Percentiles rank a stretch among this genome's conserved stretches.
Evolutionary conservation across 64 coral and sea anemone genomes (phyloP).

Genomic region (Cladopsammia gracilis): DNA sequence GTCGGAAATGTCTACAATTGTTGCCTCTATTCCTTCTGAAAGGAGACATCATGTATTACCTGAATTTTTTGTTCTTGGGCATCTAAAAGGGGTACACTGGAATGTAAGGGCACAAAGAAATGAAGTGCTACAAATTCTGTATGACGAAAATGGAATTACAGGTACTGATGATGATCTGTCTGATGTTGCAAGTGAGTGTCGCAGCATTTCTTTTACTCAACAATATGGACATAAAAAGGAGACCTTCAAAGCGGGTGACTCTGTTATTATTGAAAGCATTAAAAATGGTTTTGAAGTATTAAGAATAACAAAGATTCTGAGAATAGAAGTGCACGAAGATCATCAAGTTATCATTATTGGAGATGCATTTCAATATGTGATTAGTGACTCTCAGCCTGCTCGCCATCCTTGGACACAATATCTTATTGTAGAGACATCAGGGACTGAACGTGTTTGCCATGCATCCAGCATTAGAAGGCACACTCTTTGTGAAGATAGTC

Average conservation of each 20-base stretch:
- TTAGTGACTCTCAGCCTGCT: background rate
- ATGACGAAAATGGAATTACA: background rate
- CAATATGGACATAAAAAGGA: background rate
- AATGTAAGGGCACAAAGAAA: slow-evolving; percentile 4
- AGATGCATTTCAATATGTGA: slow-evolving; percentile 16
- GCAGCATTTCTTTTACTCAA: background rate
- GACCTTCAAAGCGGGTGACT: slow-evolving; percentile 1
- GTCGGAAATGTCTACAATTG: background rate
- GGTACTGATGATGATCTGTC: background rate
- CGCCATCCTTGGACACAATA: background rate
- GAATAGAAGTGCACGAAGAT: background rate
- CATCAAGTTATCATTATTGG: background rate
- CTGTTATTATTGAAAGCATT: background rate
- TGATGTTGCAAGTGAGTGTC: slow-evolving; percentile 9
- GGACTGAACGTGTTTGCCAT: background rate
- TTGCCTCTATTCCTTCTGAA: background rate
- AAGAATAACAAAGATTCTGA: background rate
- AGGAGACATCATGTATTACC: background rate
- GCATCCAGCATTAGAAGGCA: background rate
- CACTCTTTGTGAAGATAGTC: background rate
- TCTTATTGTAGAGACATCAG: slow-evolving; percentile 2
- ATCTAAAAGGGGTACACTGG: slow-evolving; percentile 2
- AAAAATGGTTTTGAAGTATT: background rate
- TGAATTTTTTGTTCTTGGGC: background rate
- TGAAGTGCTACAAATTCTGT: slow-evolving; percentile 11